Base-by-base conservation (phyloP, 2,888 invertebrate species). In the Eretmocerus hayati region DNA sequence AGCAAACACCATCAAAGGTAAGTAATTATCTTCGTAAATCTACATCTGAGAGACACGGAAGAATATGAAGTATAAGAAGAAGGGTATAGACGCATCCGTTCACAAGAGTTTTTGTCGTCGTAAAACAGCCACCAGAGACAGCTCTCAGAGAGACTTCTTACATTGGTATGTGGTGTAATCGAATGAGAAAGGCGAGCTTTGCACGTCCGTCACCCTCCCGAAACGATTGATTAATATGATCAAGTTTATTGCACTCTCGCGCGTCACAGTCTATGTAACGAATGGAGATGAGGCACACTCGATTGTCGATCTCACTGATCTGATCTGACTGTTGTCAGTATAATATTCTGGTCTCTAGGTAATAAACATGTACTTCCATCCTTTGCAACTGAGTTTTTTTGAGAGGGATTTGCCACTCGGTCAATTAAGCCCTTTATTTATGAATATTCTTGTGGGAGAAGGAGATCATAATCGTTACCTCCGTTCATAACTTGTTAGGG, bases 191-290 rank as follows among this genome's bases (percentile, higher is more conserved):
- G 13, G 33, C n/a, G n/a, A 8, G 33, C 26, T 26, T 9, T 11
- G 26, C 26, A 9, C 26, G 11, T 9, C 26, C 11, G n/a, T n/a
- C n/a, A n/a, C n/a, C 26, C 11, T 26, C 52, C 42, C 44, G 48
- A 52, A 48, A 46, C 48, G 33, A 52, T 42, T 52, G 52, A 52
- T 48, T 48, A 43, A 52, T 52, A 52, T 42, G 45, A 33, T 39
- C 46, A 16, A 40, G 42, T 45, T 48, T 45, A 48, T 48, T 44
- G 42, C 32, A 26, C 26, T 42, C 38, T 30, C 23, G n/a, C n/a
- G 15, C 8, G 19, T 42, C 35, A 32, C 5, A 26, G 31, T 15
- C 36, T n/a, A n/a, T n/a, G n/a, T 51, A 51, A 51, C 37, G 40
- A 44, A 51, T 41, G 51, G 46, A 45, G 47, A 48, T 42, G 21